A percentile compares a stretch with the other conserved stretches of the same genome.
phyloP scores from a whole-genome alignment of 2,888 invertebrate species.

The Aquatica leii region DNA sequence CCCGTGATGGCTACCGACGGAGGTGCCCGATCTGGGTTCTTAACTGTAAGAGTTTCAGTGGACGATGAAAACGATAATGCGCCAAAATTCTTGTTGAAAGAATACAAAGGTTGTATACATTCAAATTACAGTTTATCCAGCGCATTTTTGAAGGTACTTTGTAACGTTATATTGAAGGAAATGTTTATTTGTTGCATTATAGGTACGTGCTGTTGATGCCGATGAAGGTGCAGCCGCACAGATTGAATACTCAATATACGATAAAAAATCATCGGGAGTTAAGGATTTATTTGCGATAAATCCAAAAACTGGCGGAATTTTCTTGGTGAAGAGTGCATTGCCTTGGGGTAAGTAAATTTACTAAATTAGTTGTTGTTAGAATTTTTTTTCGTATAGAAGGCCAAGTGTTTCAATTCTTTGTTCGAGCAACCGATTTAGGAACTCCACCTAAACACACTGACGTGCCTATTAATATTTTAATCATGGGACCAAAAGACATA shows the following conservation, averaged over 20 bases:
- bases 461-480: constrained; percentile 81
- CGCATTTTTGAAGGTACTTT: constrained; percentile 68
- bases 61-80: constrained; percentile 85
- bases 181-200: constrained; percentile 18
- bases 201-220: constrained; percentile 72
- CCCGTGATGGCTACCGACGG: constrained; percentile 84
- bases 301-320: constrained; percentile 76
- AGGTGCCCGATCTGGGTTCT: constrained; percentile 79
- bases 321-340: constrained; percentile 69
- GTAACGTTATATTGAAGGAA: too few species aligned
- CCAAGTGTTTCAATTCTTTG: constrained; percentile 86
- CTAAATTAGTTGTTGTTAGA: too few species aligned
- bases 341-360: constrained; percentile 63
- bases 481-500: constrained; percentile 73
- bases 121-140: constrained; percentile 66
- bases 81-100: constrained; percentile 77
- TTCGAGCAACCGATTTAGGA: constrained; percentile 86
- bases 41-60: constrained; percentile 80
- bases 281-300: constrained; percentile 79
- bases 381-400: constrained; percentile 66
- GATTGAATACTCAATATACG: constrained; percentile 81
- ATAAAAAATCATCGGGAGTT: constrained; percentile 69
- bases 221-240: constrained; percentile 79
- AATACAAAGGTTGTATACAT: constrained; percentile 79
- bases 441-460: constrained; percentile 78